Conservation (phyloP, 2,113 vertebrate genomes). For the Mystacornis crossleyi region DNA sequence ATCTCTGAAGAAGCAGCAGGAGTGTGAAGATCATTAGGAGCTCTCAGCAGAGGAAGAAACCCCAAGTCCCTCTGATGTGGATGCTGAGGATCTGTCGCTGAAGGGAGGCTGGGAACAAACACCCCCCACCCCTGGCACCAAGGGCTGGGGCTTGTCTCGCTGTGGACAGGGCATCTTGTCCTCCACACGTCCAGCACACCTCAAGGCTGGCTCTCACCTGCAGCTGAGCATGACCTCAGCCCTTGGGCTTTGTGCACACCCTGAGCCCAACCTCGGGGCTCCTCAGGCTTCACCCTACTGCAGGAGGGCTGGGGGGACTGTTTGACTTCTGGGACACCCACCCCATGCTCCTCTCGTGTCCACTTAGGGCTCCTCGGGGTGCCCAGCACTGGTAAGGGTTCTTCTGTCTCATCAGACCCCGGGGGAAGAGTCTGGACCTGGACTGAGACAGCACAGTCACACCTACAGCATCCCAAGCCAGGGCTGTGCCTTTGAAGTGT, state of each 20-base stretch:
- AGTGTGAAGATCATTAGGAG: neutral
- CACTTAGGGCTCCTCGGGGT: neutral
- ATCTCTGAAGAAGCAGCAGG: neutral
- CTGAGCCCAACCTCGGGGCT: neutral
- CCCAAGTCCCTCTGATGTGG: neutral
- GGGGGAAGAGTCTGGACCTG: neutral
- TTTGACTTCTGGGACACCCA: neutral
- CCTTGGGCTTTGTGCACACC: neutral
- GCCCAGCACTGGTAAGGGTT: neutral
- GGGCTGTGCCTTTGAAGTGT: neutral
- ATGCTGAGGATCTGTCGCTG: neutral
- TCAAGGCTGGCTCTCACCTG: neutral
- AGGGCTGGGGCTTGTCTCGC: neutral
- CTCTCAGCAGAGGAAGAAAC: neutral
- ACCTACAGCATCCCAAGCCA: constrained; percentile 8
- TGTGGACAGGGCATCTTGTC: neutral
- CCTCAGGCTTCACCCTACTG: neutral
- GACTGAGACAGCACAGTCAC: neutral
- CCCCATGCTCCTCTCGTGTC: accelerated
- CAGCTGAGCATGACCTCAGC: neutral
- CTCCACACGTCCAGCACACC: accelerated
- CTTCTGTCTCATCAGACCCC: neutral
- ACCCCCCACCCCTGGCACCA: neutral
- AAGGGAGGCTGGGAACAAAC: neutral
- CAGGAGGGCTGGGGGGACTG: neutral